Evolutionary conservation across 2,888 invertebrate species (phyloP), one percentile per base, ranked within the genome.

Genomic region (Campopleginae sp.): DNA sequence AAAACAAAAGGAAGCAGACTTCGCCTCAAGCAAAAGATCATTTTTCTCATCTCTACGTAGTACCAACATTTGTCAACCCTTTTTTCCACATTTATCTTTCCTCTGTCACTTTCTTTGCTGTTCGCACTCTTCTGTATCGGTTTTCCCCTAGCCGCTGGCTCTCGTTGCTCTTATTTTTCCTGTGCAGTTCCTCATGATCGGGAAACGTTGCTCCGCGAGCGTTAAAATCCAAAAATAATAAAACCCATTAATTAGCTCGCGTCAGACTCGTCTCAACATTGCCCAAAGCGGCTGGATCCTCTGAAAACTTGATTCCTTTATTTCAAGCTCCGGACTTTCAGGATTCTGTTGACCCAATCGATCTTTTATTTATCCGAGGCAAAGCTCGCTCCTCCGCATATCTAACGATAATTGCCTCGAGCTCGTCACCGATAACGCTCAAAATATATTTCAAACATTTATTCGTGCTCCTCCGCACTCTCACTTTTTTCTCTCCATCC

Each of bases 81-180:
- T 78, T 77, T 71, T 27, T 61, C 63, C 75, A 71, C 48, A 75
- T 78, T 79, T 71, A 82, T 82, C 79, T 82, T 71, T 79, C 46
- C 65, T 58, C 75, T 68, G 58, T 4, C 23, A 17, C 38, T 70
- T 51, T 23, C 23, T 72, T 42, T 19, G 38, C 63, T 66, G 5
- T 61, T 31, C 33, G 2, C 42, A 38, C 19, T 12, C 33, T 31
- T 33, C 38, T 38, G 38, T 23, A 58, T 44, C 38, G 0, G 6
- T 54, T 42, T 27, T 27, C 4, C 33, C 5, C 8, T 38, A 7
- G 38, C 38, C 5, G 38, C n/a, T n/a, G 3, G 12, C 33, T 38
- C 3, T 72, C 19, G 5, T 23, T 8, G 14, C 19, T 19, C 42
- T 12, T n/a, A 31, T 54, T 38, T 33, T 3, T 51, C 51, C 46